Evolutionary conservation across 2,113 vertebrate species (phyloP), one percentile per base, ranked within the genome.

Genomic region (Daubentonia madagascariensis): DNA sequence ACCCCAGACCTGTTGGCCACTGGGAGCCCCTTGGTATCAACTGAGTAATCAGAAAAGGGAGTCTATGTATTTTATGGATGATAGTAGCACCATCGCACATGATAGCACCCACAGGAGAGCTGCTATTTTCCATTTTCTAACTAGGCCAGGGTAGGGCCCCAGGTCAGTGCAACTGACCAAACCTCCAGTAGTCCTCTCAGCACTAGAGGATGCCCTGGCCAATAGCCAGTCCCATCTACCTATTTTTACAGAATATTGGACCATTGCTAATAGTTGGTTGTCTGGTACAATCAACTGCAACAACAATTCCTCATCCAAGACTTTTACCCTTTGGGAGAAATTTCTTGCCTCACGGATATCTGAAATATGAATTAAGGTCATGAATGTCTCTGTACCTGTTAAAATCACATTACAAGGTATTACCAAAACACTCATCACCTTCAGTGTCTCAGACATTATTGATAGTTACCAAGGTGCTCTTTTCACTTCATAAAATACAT

Each of bases 351-450:
- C 80, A 57, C 2, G 30, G 40, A 81, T 43, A 93, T 67, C 54
- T 4, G 91, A 88, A 88, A 68, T 61, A 83, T 32, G 91, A 93
- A 85, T n/a, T 28, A 94, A 96, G 35, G 11, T 63, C 35, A 87
- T 20, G 88, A 0, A 5, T 16, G 5, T 87, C 32, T 86, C 17
- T 85, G 6, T 32, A 76, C 14, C 28, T 10, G 52, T 35, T 83
- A 94, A 85, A 89, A 79, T 9, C 20, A 95, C 9, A 76, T 70
- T 48, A 61, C 18, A 76, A 80, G 48, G 0, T 78, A n/a, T 93
- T 16, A 86, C 11, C 84, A 79, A 79, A 88, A 96, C 1, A 45
- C 6, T 70, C 43, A 40, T 65, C 30, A 14, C 35, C 35, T 72
- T 86, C 17, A n/a, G 50, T 76, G 22, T 83, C 67, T 50, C 13